These are phyloP conservation scores for Pandemis corylana DNA, from an alignment of 2,888 invertebrate species.

Conservation along the genomic window DNA sequence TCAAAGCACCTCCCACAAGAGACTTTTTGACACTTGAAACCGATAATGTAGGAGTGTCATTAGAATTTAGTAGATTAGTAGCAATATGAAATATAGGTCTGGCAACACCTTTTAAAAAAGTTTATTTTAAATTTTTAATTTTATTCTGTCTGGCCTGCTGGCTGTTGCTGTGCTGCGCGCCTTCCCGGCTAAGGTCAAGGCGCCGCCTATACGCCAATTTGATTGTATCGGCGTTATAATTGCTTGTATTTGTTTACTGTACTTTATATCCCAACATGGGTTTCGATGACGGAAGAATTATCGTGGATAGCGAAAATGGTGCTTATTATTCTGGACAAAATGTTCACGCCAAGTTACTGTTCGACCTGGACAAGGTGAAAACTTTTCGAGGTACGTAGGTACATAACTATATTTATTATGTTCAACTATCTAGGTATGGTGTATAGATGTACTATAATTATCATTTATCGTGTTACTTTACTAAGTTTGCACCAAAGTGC, in stretches of 20 bases:
- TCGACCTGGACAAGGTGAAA: conserved; percentile 66
- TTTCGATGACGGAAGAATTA: conserved; percentile 67
- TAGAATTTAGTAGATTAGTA: background rate
- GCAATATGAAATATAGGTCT: background rate
- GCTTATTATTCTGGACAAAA: conserved; percentile 70
- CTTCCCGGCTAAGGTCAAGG: background rate
- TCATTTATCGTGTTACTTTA: background rate
- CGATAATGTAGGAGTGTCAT: too few species aligned
- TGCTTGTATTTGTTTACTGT: conserved; percentile 14
- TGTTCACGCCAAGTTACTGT: conserved; percentile 65
- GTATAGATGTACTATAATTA: background rate
- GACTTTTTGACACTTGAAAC: too few species aligned
- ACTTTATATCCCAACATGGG: conserved; percentile 59
- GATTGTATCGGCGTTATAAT: background rate
- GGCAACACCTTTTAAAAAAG: background rate
- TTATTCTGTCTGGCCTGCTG: background rate
- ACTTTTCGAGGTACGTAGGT: conserved; percentile 65
- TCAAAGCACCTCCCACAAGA: too few species aligned
- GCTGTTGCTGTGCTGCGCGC: background rate
- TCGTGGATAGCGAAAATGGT: conserved; percentile 65
- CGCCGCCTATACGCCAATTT: conserved; percentile 3
- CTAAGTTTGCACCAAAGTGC: too few species aligned
- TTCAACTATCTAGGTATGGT: background rate
- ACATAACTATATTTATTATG: background rate
- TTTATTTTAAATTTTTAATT: background rate